Base-by-base conservation (phyloP, 1,140 invertebrate species). In the Doryteuthis pealeii region DNA sequence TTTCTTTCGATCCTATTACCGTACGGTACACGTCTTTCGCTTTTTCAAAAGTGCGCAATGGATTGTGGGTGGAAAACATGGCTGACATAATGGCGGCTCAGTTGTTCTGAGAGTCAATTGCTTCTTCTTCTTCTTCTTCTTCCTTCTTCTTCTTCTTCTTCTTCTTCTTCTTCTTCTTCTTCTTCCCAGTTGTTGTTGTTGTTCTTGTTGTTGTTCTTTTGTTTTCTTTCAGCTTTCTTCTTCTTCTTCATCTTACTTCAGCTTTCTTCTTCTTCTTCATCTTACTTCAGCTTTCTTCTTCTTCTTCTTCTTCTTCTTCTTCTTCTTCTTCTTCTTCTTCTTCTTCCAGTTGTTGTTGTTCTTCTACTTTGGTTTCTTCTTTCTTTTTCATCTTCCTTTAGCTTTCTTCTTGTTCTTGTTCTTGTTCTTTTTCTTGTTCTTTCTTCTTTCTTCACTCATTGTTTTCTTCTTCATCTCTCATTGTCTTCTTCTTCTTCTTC, bases 81-180 rank as follows among this genome's bases (percentile, higher is more conserved):
- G n/a, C n/a, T n/a, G n/a, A n/a, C n/a, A n/a, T n/a, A n/a, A n/a
- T n/a, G n/a, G n/a, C n/a, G n/a, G n/a, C n/a, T n/a, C n/a, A n/a
- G n/a, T n/a, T n/a, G n/a, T n/a, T n/a, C n/a, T n/a, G n/a, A n/a
- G n/a, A n/a, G 45, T 49, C 8, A 49, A 49, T 49, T 49, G 45
- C 22, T 8, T 49, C 45, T 49, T 49, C 45, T 49, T 49, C 45
- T 49, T 49, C 45, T 49, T 49, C 22, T 49, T 49, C 45, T 49
- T 49, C 45, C n/a, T n/a, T 49, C 45, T 49, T 49, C 45, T 49
- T 49, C 45, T 49, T 49, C 45, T 49, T 49, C 45, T 49, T 49
- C 45, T 49, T 49, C 45, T 49, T 49, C 45, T 49, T 49, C 45
- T 49, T 49, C 45, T 49, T 49, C 45, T 49, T 49, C 45, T 49